These are phyloP conservation scores for Venusia cambrica DNA, from an alignment of 2,888 invertebrate species.

Conservation along the genomic window DNA sequence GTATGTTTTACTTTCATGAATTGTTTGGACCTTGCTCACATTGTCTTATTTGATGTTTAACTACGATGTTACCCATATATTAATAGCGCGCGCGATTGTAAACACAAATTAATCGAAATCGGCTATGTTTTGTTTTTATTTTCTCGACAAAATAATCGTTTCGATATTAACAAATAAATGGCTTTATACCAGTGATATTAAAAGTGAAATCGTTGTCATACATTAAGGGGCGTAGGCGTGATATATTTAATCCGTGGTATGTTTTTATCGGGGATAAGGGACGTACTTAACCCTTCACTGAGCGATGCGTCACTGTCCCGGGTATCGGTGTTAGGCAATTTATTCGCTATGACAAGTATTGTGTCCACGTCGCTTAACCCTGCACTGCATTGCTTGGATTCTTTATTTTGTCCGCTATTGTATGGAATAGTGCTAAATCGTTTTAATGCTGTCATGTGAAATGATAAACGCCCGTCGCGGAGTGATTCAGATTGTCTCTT, in stretches of 20 bases:
- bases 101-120: too few species aligned
- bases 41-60: too few species aligned
- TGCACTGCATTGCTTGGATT: slow-evolving; percentile 38
- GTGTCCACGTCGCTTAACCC: slow-evolving; percentile 47
- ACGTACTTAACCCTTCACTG: slow-evolving; percentile 42
- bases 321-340: slow-evolving; percentile 58
- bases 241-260: slow-evolving; percentile 47
- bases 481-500: slow-evolving; percentile 35
- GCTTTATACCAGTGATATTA: slow-evolving; percentile 31
- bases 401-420: slow-evolving; percentile 55
- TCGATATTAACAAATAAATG: slow-evolving; percentile 12
- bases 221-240: slow-evolving; percentile 36
- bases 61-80: too few species aligned
- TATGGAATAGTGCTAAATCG: slow-evolving; percentile 43
- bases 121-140: too few species aligned
- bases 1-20: too few species aligned
- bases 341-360: slow-evolving; percentile 63
- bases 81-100: too few species aligned
- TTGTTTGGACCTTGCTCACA: too few species aligned
- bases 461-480: slow-evolving; percentile 37
- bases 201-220: slow-evolving; percentile 36
- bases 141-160: too few species aligned
- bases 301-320: slow-evolving; percentile 56
- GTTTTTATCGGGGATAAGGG: slow-evolving; percentile 51
- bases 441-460: slow-evolving; percentile 47